These are phyloP conservation scores for Mus minutoides DNA, from an alignment of 2,797 vertebrate genomes.

Conservation along the genomic window DNA sequence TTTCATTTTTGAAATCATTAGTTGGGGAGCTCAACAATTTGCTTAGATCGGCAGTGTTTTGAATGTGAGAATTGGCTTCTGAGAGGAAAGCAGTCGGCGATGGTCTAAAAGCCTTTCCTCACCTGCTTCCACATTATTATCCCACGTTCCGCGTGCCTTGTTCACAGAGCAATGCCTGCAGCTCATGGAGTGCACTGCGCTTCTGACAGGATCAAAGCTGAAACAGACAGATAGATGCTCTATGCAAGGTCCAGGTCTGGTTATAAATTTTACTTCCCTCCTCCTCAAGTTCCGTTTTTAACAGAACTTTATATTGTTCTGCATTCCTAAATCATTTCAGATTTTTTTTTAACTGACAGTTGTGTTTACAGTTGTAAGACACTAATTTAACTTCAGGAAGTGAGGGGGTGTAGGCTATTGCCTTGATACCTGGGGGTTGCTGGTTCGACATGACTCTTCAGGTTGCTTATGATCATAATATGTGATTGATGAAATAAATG, in stretches of 20 bases:
- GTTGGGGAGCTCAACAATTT: conserved; percentile 65
- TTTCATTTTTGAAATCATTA: conserved; percentile 69
- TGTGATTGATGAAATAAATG: background rate
- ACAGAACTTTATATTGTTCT: conserved; percentile 47
- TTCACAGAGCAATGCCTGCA: conserved; percentile 59
- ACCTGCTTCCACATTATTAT: conserved; percentile 12
- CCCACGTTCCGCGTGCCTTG: background rate
- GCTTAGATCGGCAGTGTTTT: conserved; percentile 62
- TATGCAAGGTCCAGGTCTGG: conserved; percentile 6
- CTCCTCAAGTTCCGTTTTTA: conserved; percentile 14
- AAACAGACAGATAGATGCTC: background rate
- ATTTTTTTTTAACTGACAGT: conserved; percentile 60
- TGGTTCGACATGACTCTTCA: conserved; percentile 20
- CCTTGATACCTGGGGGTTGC: background rate
- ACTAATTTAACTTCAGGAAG: conserved; percentile 3
- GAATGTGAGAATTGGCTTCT: conserved; percentile 49
- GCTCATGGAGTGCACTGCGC: background rate
- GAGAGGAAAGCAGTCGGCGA: conserved; percentile 41
- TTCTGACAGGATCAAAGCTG: conserved; percentile 65
- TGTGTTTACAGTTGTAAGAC: conserved; percentile 24
- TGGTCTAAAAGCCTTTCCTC: conserved; percentile 16
- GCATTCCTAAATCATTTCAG: conserved; percentile 55
- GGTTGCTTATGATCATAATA: background rate
- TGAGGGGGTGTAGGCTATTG: background rate
- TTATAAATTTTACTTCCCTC: conserved; percentile 45